Percentiles rank a stretch among this genome's conserved stretches.
Conservation (phyloP, 2,888 invertebrate genomes). For the Melanostoma scalare region DNA sequence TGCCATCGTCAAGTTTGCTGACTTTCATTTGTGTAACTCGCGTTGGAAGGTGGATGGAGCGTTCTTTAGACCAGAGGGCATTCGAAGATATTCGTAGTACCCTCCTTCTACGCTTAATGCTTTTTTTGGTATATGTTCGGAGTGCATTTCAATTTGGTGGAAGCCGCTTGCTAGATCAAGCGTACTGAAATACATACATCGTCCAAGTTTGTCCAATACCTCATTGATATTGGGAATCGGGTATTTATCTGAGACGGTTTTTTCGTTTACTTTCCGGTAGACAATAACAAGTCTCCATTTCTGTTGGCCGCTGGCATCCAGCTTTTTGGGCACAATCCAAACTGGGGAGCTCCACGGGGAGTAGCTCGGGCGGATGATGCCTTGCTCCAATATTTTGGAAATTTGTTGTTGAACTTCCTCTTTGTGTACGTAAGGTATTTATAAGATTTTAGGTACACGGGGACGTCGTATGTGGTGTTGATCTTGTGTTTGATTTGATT, state of each 20-base stretch:
- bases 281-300: slow-evolving; percentile 15
- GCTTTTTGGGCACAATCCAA: slow-evolving; percentile 5
- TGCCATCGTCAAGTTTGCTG: too few species aligned
- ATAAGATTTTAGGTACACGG: slow-evolving; percentile 4
- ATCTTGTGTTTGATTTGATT: slow-evolving; percentile 6
- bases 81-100: too few species aligned
- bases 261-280: slow-evolving; percentile 12
- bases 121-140: too few species aligned
- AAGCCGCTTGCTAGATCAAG: slow-evolving; percentile 12
- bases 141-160: slow-evolving; percentile 13
- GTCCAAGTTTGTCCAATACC: slow-evolving; percentile 1
- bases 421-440: not conserved
- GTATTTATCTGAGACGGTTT: slow-evolving; percentile 5
- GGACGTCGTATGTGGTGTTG: slow-evolving; percentile 2
- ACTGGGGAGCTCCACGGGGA: not conserved
- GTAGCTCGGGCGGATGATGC: not conserved
- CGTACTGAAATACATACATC: slow-evolving; percentile 10
- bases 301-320: slow-evolving; percentile 5
- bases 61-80: too few species aligned
- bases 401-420: too few species aligned
- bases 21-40: too few species aligned
- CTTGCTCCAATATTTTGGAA: too few species aligned
- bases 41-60: not conserved
- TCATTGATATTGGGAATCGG: slow-evolving; percentile 13
- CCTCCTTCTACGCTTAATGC: too few species aligned